Base-by-base conservation (phyloP, 2,888 invertebrate species). In the Caenorhabditis afra region DNA sequence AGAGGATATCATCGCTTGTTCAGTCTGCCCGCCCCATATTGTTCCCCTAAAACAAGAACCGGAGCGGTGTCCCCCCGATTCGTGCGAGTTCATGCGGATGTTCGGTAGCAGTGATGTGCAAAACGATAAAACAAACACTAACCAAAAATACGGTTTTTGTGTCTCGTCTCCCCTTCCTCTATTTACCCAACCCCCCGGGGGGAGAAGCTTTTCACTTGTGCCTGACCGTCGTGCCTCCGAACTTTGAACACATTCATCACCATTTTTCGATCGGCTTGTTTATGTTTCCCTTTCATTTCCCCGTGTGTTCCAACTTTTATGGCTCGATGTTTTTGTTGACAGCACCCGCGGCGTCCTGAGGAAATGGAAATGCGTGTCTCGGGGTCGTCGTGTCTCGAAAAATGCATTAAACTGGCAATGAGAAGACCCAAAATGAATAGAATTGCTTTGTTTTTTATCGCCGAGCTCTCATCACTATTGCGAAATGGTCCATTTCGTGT, bases 61-160 rank as follows among this genome's bases (percentile, higher is more conserved):
- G 49, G 37, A 23, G 58, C 52, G 52, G 53, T 14, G 50, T n/a
- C n/a, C 47, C n/a, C 2, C 47, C 58, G 53, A 70, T 39, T 73
- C 64, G 73, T 73, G 71, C 45, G 39, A 71, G 70, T 71, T 71
- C 70, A 61, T 71, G 55, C 62, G 71, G 62, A 71, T 71, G 71
- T 70, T 70, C 61, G 70, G 68, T 53, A 68, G 68, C 59, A 68
- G 70, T 71, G 64, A 73, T 73, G 64, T 73, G 73, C 73, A 64
- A 64, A 73, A 73, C 73, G 73, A 50, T 73, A 64, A 58, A 73
- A 64, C 73, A 73, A 73, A 73, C 64, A 73, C 53, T 55, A 73
- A 68, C 64, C 64, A 73, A 73, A 73, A 73, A 73, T 64, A 73
- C 64, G 58, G 73, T 73, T 73, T 73, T 64, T 62, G 22, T 45